Percentiles rank a stretch among this genome's conserved stretches.
Conservation (phyloP, 2,797 vertebrate genomes). For the Spinus olivaceus region DNA sequence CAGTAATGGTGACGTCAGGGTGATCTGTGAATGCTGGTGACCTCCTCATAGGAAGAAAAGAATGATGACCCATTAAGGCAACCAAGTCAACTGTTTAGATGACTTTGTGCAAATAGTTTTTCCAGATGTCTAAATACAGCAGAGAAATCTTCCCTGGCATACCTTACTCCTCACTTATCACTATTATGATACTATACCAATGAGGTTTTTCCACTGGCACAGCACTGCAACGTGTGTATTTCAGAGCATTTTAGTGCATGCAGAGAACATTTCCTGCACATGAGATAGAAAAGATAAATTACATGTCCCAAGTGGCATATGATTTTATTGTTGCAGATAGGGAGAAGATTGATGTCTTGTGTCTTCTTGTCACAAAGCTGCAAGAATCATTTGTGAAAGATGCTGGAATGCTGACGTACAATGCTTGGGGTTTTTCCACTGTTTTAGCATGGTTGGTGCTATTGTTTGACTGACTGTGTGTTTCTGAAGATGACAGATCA, state of each 20-base stretch:
- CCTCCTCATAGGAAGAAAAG: not conserved
- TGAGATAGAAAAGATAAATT: not conserved
- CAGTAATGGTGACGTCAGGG: not conserved
- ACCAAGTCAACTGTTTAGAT: not conserved
- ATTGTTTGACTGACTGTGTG: conserved; percentile 33
- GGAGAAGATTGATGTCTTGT: not conserved
- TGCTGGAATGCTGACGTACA: not conserved
- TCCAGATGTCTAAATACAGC: not conserved
- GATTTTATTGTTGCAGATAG: not conserved
- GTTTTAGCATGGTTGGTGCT: conserved; percentile 18
- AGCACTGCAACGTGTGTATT: not conserved
- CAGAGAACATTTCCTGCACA: not conserved
- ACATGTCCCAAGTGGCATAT: not conserved
- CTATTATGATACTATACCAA: not conserved
- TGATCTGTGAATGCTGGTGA: not conserved
- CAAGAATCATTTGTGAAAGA: not conserved
- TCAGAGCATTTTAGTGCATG: not conserved
- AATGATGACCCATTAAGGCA: not conserved
- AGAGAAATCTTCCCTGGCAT: not conserved
- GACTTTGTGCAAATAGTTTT: not conserved
- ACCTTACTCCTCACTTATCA: not conserved
- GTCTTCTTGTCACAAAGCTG: not conserved
- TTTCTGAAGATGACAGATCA: conserved; percentile 54
- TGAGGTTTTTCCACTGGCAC: not conserved
- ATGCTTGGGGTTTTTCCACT: conserved; percentile 54